A percentile compares a stretch with the other conserved stretches of the same genome.
Evolutionary conservation across 2,888 invertebrate genomes (phyloP).

Genomic region (Polydesmus complanatus): DNA sequence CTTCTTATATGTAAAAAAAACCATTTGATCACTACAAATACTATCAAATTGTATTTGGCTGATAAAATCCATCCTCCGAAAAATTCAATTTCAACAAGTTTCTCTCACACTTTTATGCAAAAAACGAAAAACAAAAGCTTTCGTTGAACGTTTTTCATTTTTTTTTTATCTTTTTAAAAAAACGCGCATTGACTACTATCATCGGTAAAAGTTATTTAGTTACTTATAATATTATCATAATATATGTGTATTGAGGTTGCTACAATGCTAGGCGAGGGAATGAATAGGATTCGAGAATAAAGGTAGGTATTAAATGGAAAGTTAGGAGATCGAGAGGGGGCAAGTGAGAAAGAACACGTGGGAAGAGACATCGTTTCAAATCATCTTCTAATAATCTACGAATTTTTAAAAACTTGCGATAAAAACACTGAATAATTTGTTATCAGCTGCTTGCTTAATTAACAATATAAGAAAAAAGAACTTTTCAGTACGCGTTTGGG

Average conservation of each 20-base stretch:
- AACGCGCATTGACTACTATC: not conserved
- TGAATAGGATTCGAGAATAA: too few relatives aligned
- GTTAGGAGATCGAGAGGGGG: too few relatives aligned
- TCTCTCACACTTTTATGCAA: not conserved
- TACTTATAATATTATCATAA: not conserved
- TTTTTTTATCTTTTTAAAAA: not conserved
- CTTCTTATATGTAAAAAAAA: not conserved
- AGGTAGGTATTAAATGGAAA: too few relatives aligned
- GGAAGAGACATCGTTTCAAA: not conserved
- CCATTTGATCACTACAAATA: too few relatives aligned
- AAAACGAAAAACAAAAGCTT: not conserved
- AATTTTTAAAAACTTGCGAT: not conserved
- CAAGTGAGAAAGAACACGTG: not conserved
- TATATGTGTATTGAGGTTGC: not conserved
- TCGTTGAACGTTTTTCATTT: too few relatives aligned
- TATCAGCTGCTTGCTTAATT: not conserved
- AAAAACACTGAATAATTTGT: not conserved
- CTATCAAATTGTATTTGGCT: too few relatives aligned
- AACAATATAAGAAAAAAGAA: not conserved
- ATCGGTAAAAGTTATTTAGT: not conserved
- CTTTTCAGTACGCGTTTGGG: not conserved
- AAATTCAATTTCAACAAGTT: not conserved
- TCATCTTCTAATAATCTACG: not conserved
- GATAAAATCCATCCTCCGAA: too few relatives aligned
- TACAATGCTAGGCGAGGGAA: not conserved